Evolutionary conservation across 2,888 invertebrate species (phyloP).

Genomic region (Dorcus hopei): DNA sequence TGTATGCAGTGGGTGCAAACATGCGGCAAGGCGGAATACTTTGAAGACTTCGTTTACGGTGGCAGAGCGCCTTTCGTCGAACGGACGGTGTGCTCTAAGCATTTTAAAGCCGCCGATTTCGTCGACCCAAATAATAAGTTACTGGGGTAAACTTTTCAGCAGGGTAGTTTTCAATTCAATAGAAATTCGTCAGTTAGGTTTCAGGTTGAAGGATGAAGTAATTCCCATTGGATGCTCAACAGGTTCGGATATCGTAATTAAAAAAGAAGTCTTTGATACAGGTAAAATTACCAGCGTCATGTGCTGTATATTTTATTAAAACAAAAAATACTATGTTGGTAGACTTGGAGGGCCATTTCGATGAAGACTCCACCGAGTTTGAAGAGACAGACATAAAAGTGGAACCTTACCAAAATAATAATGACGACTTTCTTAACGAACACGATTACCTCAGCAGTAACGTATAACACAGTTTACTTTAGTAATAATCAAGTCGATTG

Average conservation of each 20-base stretch:
- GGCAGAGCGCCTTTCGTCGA: slow-evolving; percentile 14
- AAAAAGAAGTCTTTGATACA: background rate
- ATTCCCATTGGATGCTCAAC: slow-evolving; percentile 2
- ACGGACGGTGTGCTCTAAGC: slow-evolving; percentile 11
- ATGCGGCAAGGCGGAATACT: slow-evolving; percentile 12
- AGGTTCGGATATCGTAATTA: slow-evolving; percentile 1
- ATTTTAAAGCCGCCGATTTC: slow-evolving; percentile 13
- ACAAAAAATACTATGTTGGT: too few relatives aligned
- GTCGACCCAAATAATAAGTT: slow-evolving; percentile 2
- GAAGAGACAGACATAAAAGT: too few relatives aligned
- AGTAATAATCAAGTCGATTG: too few relatives aligned
- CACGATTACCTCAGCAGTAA: too few relatives aligned
- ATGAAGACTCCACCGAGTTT: too few relatives aligned
- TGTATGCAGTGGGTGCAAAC: slow-evolving; percentile 18
- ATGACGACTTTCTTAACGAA: too few relatives aligned
- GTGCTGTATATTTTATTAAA: background rate
- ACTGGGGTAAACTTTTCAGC: slow-evolving; percentile 9
- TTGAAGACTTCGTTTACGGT: slow-evolving; percentile 19
- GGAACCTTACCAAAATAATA: too few relatives aligned
- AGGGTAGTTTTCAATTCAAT: background rate
- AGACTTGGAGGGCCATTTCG: too few relatives aligned
- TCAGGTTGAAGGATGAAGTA: slow-evolving; percentile 6
- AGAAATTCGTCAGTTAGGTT: background rate
- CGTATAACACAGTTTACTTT: too few relatives aligned
- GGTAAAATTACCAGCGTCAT: background rate